Conservation (phyloP, 1,140 invertebrate genomes). For the Globodera rostochiensis region DNA sequence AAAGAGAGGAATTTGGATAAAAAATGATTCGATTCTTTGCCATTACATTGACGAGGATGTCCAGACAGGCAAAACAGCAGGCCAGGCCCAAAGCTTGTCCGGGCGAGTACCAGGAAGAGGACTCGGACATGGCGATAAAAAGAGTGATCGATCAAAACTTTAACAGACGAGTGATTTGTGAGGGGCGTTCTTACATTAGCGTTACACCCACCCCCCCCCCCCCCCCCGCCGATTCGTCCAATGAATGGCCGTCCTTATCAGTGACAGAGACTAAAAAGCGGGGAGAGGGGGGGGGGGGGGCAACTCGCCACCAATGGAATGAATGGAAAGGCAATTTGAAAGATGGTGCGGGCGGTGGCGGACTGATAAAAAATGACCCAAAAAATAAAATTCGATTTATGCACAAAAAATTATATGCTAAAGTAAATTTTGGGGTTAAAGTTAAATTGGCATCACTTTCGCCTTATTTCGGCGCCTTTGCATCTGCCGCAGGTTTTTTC, state of each 20-base stretch:
- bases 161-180: background rate
- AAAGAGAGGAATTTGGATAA: conserved; percentile 40
- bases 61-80: conserved; percentile 48
- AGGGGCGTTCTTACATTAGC: background rate
- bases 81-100: conserved; percentile 55
- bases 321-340: background rate
- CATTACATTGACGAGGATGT: conserved; percentile 48
- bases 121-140: background rate
- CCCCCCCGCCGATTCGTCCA: too few relatives aligned
- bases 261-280: background rate
- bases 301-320: too few relatives aligned
- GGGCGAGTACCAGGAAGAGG: conserved; percentile 53
- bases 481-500: background rate
- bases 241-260: background rate
- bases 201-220: too few relatives aligned
- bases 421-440: too few relatives aligned
- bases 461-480: background rate
- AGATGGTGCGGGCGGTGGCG: background rate
- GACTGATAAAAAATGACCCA: conserved; percentile 8
- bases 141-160: background rate
- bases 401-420: too few relatives aligned
- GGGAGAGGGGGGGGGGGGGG: background rate
- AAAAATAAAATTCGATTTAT: background rate
- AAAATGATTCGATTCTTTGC: background rate
- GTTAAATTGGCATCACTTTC: too few relatives aligned